These are phyloP conservation scores for Pholis gunnellus DNA, from an alignment of 2,113 vertebrate species.

Conservation along the genomic window DNA sequence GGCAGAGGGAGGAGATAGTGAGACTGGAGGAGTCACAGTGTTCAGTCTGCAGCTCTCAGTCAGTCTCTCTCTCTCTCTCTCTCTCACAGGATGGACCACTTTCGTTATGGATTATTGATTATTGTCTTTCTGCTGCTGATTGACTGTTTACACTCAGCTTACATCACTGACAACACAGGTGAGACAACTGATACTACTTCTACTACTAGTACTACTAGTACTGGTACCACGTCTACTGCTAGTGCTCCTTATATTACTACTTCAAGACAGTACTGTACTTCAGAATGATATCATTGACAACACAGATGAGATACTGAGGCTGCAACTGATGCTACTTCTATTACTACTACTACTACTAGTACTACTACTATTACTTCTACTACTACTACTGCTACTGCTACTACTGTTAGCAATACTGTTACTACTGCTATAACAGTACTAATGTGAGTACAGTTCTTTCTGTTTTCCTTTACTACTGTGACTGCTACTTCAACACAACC, in stretches of 20 bases:
- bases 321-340: neutral
- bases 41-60: slow-evolving; percentile 18
- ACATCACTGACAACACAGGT: slow-evolving; percentile 62
- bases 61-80: neutral
- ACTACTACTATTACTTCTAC: neutral
- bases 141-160: slow-evolving; percentile 26
- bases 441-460: no score
- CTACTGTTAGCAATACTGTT: neutral
- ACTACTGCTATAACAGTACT: no score
- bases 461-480: no score
- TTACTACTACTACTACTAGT: neutral
- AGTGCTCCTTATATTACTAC: neutral
- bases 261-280: neutral
- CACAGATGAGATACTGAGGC: neutral
- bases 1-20: slow-evolving; percentile 38
- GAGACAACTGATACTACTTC: neutral
- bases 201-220: neutral
- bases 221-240: neutral
- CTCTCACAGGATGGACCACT: slow-evolving; percentile 57
- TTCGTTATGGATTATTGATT: slow-evolving; percentile 51
- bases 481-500: neutral
- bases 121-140: slow-evolving; percentile 44
- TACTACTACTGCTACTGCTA: neutral
- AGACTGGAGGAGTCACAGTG: slow-evolving; percentile 39
- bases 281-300: neutral